These are phyloP conservation scores for Osmerus eperlanus DNA, from an alignment of 2,113 vertebrate species.

Conservation along the genomic window DNA sequence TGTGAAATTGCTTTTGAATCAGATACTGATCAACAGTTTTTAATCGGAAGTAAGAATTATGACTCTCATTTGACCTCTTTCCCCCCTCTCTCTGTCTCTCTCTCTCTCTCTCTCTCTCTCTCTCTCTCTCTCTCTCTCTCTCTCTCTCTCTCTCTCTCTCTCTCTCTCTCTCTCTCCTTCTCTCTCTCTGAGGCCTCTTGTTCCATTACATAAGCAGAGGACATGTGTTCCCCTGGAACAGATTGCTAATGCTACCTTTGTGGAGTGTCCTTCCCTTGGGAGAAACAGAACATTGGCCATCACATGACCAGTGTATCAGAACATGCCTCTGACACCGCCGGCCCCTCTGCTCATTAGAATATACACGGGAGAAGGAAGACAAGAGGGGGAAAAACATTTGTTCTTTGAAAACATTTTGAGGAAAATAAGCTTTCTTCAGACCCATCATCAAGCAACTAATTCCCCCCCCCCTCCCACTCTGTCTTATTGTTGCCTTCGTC, in stretches of 20 bases:
- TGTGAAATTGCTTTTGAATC: slow-evolving; percentile 1
- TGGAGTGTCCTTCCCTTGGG: slow-evolving; percentile 11
- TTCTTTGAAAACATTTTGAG: slow-evolving; percentile 36
- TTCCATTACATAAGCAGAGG: neutral
- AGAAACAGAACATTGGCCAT: slow-evolving; percentile 10
- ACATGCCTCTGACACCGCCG: slow-evolving; percentile 18
- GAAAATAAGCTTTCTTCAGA: slow-evolving; percentile 31
- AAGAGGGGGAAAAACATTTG: slow-evolving; percentile 20
- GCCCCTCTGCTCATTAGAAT: slow-evolving; percentile 45
- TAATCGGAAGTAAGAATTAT: slow-evolving; percentile 17
- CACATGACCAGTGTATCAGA: slow-evolving; percentile 13
- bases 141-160: too few relatives aligned
- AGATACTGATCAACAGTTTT: slow-evolving; percentile 12
- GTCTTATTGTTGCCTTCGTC: slow-evolving; percentile 36
- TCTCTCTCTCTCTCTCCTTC: too few relatives aligned
- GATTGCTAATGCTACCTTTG: slow-evolving; percentile 20
- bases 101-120: too few relatives aligned
- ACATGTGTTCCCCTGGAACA: neutral
- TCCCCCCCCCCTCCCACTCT: slow-evolving; percentile 45
- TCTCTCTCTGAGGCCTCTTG: neutral
- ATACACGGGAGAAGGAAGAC: slow-evolving; percentile 23
- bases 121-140: too few relatives aligned
- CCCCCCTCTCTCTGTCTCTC: neutral
- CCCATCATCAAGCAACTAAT: slow-evolving; percentile 35
- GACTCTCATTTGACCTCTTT: slow-evolving; percentile 6